These are phyloP conservation scores for Agrilus planipennis DNA, from an alignment of 1,140 invertebrate species.

Conservation along the genomic window DNA sequence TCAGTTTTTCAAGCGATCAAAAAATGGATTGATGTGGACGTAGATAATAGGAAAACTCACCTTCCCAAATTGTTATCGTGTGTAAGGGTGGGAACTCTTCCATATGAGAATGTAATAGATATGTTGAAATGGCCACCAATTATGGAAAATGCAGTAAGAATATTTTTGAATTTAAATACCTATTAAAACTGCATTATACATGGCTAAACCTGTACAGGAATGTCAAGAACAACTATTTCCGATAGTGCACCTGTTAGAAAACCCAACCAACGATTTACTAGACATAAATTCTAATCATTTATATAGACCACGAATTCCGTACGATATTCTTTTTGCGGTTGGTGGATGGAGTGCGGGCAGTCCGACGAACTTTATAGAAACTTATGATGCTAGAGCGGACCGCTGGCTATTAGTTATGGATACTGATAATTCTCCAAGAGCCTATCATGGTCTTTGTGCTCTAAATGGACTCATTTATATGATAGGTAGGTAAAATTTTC, in stretches of 20 bases:
- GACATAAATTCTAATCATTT: slow-evolving; percentile 42
- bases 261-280: slow-evolving; percentile 37
- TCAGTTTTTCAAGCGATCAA: slow-evolving; percentile 53
- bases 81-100: slow-evolving; percentile 54
- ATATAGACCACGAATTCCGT: slow-evolving; percentile 50
- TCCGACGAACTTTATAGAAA: slow-evolving; percentile 67
- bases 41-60: slow-evolving; percentile 37
- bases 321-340: slow-evolving; percentile 59
- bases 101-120: too few relatives aligned
- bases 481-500: too few relatives aligned
- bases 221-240: slow-evolving; percentile 21
- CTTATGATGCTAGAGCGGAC: slow-evolving; percentile 58
- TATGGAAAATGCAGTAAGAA: too few relatives aligned
- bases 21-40: slow-evolving; percentile 46
- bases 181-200: background rate
- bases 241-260: slow-evolving; percentile 24
- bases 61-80: slow-evolving; percentile 48
- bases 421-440: slow-evolving; percentile 49
- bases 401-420: slow-evolving; percentile 49
- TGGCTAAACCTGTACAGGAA: slow-evolving; percentile 7
- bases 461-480: slow-evolving; percentile 59
- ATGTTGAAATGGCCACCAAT: too few relatives aligned
- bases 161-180: slow-evolving; percentile 4
- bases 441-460: slow-evolving; percentile 62
- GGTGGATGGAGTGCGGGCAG: slow-evolving; percentile 70